Evolutionary conservation across 2,797 vertebrate genomes (phyloP), one percentile per base, ranked within the genome.

Genomic region (Parauchenoglanis ngamensis): DNA sequence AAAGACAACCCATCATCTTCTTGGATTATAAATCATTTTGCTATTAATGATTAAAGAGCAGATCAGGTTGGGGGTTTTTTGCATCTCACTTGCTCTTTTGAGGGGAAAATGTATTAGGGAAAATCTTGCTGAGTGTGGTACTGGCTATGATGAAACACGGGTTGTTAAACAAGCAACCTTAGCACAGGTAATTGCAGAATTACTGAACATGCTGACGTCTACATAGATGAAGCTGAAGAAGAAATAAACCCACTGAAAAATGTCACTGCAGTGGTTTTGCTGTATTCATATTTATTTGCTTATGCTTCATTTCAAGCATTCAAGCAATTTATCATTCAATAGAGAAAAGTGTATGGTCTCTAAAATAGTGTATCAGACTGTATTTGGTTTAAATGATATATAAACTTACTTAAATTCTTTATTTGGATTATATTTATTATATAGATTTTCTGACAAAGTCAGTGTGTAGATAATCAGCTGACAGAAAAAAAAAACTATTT

Each of bases 121-220:
- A 31, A 52, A 31, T 52, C n/a, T 83, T 83, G 61, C 61, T 67
- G n/a, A 67, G 63, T 67, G 25, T 65, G 61, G 44, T 52, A 54
- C 57, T 63, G 40, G 31, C 10, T 15, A 65, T 82, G 78, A 82
- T 82, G 80, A 83, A 83, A 83, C n/a, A 49, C 7, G 4, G 44
- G n/a, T 13, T 83, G 46, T 67, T 67, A 52, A 31, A 67, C 7
- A 67, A 49, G 61, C 63, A 83, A 83, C 63, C 46, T 52, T 31
- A 83, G 8, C 61, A 49, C 8, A 52, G n/a, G 80, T 83, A 52
- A 83, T 67, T 83, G 17, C 28, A 52, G 52, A 83, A 68, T 67
- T 52, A 83, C 80, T 2, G 31, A 83, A 83, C 10, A 54, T 67
- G 80, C 80, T 54, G 63, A 83, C 46, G 2, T 31, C 4, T 31